phyloP scores from a whole-genome alignment of 2,113 vertebrate species.

The Promerops cafer region DNA sequence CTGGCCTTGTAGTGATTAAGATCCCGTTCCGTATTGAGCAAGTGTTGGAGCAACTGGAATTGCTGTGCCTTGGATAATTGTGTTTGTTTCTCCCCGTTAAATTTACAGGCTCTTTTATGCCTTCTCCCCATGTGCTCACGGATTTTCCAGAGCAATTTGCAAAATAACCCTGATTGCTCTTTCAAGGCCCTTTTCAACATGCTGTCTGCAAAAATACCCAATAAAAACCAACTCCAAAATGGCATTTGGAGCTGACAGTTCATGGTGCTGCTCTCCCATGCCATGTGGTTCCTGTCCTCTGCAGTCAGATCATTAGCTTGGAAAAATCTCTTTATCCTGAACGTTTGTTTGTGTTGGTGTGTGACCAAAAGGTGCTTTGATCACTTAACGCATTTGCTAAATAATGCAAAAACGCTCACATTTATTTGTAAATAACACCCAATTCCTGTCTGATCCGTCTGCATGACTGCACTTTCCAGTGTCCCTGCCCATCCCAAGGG shows the following conservation, averaged over 20 bases:
- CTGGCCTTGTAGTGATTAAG: not conserved
- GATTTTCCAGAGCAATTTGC: not conserved
- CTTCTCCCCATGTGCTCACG: not conserved
- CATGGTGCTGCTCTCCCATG: not conserved
- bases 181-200: not conserved
- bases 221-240: not conserved
- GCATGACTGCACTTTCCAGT: fast-evolving
- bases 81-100: conserved; percentile 33
- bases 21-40: not conserved
- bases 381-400: not conserved
- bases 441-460: fast-evolving
- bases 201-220: not conserved
- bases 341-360: not conserved
- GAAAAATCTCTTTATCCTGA: not conserved
- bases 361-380: not conserved
- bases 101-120: conserved; percentile 24
- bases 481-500: not conserved
- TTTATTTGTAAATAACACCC: not conserved
- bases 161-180: conserved; percentile 38
- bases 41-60: not conserved
- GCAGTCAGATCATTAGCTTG: not conserved
- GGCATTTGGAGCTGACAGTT: not conserved
- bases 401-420: fast-evolving
- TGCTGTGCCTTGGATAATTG: conserved; percentile 20
- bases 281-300: not conserved